Evolutionary conservation across 53 echinoderm and acorn worm genomes (phyloP), one percentile per base, ranked within the genome.

Genomic region (Echinarachnius parma): DNA sequence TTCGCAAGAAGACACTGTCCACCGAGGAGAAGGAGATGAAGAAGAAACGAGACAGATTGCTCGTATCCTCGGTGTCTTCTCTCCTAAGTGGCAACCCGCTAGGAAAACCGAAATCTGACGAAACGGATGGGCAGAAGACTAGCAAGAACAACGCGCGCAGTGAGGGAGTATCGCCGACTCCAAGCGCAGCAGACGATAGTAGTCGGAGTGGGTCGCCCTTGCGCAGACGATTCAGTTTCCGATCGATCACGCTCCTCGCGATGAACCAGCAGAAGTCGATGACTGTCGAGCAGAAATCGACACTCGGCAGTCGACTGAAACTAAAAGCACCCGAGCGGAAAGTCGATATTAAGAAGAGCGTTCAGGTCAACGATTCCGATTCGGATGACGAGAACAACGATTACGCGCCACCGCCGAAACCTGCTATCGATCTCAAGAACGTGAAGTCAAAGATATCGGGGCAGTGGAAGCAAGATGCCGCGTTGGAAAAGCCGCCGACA

Each of bases 311-410:
- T 8, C 57, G 87, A 36, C 23, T 87, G 16, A 82, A 77, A 25
- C 48, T 87, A 2, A 67, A 71, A 52, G 54, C 82, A 14, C 70
- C 81, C 4, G 63, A 61, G 5, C 60, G 68, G 7, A 68, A 48
- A 34, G 34, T 80, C 32, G 46, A 59, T 45, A 52, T 82, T 20
- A 50, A 60, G 14, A 82, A 87, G 61, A 82, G 77, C 54, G 78
- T 82, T 3, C 31, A 64, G 13, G 82, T 82, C 15, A 48, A 78
- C 24, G 87, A 87, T 52, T 87, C 87, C 0, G 87, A 81, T 23
- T 56, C 75, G 10, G 86, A 75, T n/a, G 79, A 80, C 26, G 50
- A 67, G 13, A 80, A 61, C 29, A 76, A 54, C 32, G 54, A 76
- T 24, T 21, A 58, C 50, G 10, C 78, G 1, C 55, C 57, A 10